Conservation (phyloP, 1,140 invertebrate species). For the Ceratoteleas bidentatus region DNA sequence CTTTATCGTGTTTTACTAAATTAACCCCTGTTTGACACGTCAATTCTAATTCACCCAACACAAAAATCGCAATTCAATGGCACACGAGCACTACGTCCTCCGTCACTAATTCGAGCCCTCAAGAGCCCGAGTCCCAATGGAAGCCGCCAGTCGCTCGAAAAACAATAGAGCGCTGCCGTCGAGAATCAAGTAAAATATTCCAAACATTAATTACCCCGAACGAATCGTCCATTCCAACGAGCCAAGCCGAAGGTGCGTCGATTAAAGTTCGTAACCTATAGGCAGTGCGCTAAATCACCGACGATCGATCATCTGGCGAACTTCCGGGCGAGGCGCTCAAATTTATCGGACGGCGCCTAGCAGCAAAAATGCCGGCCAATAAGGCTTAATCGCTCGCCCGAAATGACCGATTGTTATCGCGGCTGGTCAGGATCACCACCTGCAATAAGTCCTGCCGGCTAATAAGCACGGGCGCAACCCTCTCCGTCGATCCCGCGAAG, state of each 20-base stretch:
- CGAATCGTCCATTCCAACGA: slow-evolving; percentile 31
- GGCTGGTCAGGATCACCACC: too few relatives aligned
- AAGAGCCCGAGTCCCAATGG: background rate
- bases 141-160: background rate
- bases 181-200: slow-evolving; percentile 35
- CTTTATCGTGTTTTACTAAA: too few relatives aligned
- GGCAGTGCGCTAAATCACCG: slow-evolving; percentile 30
- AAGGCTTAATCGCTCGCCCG: slow-evolving; percentile 29
- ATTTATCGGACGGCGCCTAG: slow-evolving; percentile 25
- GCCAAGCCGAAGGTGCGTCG: slow-evolving; percentile 28
- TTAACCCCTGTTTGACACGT: too few relatives aligned
- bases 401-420: slow-evolving; percentile 43
- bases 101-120: too few relatives aligned
- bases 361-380: slow-evolving; percentile 30
- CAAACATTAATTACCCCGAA: slow-evolving; percentile 48
- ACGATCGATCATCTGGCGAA: slow-evolving; percentile 49
- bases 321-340: slow-evolving; percentile 28
- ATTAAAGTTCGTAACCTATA: slow-evolving; percentile 38
- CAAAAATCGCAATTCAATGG: too few relatives aligned
- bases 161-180: slow-evolving; percentile 8
- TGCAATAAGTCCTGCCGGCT: too few relatives aligned
- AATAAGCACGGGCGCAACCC: too few relatives aligned
- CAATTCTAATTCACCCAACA: too few relatives aligned
- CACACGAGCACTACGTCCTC: too few relatives aligned
- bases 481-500: too few relatives aligned